These are phyloP conservation scores for Aspiorhynchus laticeps DNA, from an alignment of 2,113 vertebrate species.

Conservation along the genomic window DNA sequence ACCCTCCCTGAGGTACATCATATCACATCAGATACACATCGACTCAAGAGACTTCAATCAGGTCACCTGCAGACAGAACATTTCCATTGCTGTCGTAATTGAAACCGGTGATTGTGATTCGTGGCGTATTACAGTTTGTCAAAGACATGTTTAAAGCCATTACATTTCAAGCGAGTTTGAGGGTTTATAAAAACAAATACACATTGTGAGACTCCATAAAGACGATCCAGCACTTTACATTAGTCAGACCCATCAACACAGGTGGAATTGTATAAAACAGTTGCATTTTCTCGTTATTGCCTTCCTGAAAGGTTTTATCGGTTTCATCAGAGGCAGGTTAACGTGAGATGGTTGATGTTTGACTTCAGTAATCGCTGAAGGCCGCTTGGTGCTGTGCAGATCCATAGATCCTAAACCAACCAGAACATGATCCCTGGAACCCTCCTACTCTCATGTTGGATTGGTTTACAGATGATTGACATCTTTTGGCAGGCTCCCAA, in stretches of 20 bases:
- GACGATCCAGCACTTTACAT: neutral
- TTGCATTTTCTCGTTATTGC: constrained; percentile 17
- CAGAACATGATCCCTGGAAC: constrained; percentile 82
- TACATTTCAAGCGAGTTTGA: neutral
- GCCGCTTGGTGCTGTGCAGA: constrained; percentile 81
- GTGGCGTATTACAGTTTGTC: neutral
- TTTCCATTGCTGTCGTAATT: constrained; percentile 18
- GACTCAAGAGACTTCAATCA: constrained; percentile 21
- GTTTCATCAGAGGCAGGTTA: constrained; percentile 67
- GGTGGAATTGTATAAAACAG: neutral
- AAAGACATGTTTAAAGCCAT: neutral
- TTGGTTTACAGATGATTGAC: constrained; percentile 87
- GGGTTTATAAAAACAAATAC: neutral
- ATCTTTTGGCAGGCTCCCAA: constrained; percentile 79
- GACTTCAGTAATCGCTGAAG: constrained; percentile 78
- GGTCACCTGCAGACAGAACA: constrained; percentile 22
- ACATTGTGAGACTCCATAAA: neutral
- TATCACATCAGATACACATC: constrained; percentile 25
- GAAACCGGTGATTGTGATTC: neutral
- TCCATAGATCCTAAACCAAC: constrained; percentile 80
- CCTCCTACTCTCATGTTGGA: constrained; percentile 77
- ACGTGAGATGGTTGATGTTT: constrained; percentile 74
- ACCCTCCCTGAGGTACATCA: constrained; percentile 27
- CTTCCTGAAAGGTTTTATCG: constrained; percentile 64
- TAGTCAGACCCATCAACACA: neutral